These are phyloP conservation scores for Luscinia megarhynchos DNA, from an alignment of 2,797 vertebrate species.

Conservation along the genomic window DNA sequence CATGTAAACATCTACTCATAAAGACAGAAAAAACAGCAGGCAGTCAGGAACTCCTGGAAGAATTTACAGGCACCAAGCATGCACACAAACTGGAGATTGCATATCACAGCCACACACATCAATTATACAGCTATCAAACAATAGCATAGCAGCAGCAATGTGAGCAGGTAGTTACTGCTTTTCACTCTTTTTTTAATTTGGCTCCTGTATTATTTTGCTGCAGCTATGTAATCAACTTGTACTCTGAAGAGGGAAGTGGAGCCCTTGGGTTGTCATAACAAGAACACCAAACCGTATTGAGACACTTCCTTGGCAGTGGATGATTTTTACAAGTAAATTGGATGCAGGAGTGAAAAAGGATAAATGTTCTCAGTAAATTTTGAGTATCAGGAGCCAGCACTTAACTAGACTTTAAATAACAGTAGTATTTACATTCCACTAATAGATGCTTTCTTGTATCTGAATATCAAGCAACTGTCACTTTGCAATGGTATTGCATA, in stretches of 20 bases:
- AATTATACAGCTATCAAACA: background rate
- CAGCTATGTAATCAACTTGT: background rate
- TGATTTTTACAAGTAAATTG: background rate
- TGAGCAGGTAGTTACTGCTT: background rate
- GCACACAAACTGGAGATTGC: background rate
- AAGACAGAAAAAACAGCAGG: background rate
- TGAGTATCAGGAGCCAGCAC: background rate
- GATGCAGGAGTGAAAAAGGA: constrained; percentile 5
- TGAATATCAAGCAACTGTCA: background rate
- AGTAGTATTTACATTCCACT: background rate
- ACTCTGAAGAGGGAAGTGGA: background rate
- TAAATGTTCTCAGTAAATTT: background rate
- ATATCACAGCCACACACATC: background rate
- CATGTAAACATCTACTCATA: background rate
- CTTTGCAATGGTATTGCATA: background rate
- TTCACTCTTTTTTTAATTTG: background rate
- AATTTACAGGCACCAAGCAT: background rate
- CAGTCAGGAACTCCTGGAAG: background rate
- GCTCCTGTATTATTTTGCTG: constrained; percentile 13
- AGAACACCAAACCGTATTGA: background rate
- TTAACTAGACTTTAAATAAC: background rate
- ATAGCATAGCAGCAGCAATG: background rate
- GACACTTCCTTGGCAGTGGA: background rate
- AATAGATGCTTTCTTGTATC: background rate
- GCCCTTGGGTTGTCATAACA: background rate